Evolutionary conservation across 2,113 vertebrate species (phyloP), one percentile per base, ranked within the genome.

Genomic region (Erinaceus europaeus): DNA sequence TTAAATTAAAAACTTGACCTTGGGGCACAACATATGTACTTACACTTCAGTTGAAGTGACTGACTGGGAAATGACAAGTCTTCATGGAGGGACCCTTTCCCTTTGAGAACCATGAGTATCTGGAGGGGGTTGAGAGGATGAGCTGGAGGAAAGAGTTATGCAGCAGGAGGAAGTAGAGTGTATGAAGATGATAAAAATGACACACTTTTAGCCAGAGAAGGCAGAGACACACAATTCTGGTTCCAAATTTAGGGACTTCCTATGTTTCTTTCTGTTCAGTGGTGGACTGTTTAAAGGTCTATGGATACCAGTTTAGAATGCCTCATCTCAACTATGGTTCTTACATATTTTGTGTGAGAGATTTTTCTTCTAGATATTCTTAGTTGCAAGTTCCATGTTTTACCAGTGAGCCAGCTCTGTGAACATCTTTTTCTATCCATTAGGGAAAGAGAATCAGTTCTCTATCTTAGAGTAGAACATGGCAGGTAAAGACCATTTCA

Each of bases 61-160:
- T 86, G 64, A 78, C 42, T 78, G 32, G 21, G 55, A 77, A 40
- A 13, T 8, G 17, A 13, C 6, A 52, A 20, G 27, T 64, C 18
- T 64, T 32, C 1, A 1, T 15, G 20, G 62, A 18, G 4, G 7
- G 27, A 61, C 65, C 36, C 4, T 27, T n/a, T n/a, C 53, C 12
- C 34, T 5, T 12, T 9, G 23, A 59, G 18, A n/a, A 4, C 20
- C 0, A 0, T 23, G 48, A 15, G 2, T 1, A 0, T 3, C 6
- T 27, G 2, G 40, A 32, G 36, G n/a, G 50, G 21, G 20, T 4
- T 0, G 9, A 64, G 32, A 48, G 7, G 21, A 21, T 42, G 40
- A 77, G 21, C 27, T 25, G 27, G 32, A 34, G 34, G 38, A 18
- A 27, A 34, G 6, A 25, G 14, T 12, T 10, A 15, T 29, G 52